A percentile compares a stretch with the other conserved stretches of the same genome.
phyloP scores from a whole-genome alignment of 2,113 vertebrate species.

The Elachura formosa region DNA sequence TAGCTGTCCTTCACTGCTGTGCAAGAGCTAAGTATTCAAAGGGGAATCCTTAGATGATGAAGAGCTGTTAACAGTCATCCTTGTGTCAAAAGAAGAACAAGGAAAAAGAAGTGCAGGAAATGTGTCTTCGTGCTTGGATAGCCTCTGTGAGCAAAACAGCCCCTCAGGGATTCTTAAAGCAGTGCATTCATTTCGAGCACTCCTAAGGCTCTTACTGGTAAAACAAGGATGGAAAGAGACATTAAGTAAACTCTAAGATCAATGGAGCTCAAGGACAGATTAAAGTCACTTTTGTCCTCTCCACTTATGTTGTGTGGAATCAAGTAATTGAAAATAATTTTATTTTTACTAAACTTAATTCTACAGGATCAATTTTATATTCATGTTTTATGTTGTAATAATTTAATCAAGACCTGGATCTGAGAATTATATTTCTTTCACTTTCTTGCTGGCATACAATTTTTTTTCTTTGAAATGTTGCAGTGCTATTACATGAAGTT shows the following conservation, averaged over 20 bases:
- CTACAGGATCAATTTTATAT: neutral
- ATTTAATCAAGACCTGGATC: neutral
- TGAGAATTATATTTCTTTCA: neutral
- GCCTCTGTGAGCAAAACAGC: neutral
- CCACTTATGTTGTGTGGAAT: neutral
- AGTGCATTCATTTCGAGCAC: neutral
- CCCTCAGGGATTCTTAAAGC: neutral
- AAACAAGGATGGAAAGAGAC: neutral
- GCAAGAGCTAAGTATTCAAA: neutral
- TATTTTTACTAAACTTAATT: neutral
- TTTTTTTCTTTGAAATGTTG: neutral
- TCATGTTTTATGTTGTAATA: neutral
- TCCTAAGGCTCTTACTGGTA: neutral
- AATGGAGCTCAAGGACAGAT: neutral
- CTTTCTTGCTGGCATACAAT: neutral
- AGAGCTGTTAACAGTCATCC: neutral
- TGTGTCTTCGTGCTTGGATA: neutral
- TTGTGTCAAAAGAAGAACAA: conserved; percentile 27
- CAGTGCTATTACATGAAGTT: neutral
- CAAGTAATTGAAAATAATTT: neutral
- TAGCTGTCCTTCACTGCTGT: neutral
- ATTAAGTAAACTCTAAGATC: neutral
- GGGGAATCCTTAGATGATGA: neutral
- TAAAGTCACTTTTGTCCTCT: neutral
- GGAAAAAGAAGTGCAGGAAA: neutral